phyloP scores from a whole-genome alignment of 2,888 invertebrate species.

The Drosophila putrida region DNA sequence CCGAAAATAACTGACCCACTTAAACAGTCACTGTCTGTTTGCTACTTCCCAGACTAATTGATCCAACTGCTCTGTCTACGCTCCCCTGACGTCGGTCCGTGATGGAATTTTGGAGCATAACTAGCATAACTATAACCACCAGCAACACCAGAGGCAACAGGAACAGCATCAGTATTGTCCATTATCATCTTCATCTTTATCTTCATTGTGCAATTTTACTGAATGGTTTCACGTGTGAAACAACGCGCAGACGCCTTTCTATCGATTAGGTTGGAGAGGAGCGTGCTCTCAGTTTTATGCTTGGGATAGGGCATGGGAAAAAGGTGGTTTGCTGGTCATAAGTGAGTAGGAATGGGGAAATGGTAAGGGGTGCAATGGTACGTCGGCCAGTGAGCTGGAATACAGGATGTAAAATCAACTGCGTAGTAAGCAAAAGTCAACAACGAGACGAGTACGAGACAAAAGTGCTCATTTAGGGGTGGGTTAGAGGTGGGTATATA shows the following conservation, averaged over 20 bases:
- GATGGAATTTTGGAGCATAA: background rate
- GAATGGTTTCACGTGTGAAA: conserved; percentile 64
- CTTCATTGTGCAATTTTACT: conserved; percentile 58
- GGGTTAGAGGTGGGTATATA: background rate
- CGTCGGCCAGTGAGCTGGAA: conserved; percentile 32
- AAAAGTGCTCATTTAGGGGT: conserved; percentile 33
- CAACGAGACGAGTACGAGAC: conserved; percentile 44
- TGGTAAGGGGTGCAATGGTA: background rate
- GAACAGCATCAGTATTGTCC: conserved; percentile 11
- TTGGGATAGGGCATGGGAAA: conserved; percentile 70
- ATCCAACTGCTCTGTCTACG: background rate
- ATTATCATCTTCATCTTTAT: conserved; percentile 22
- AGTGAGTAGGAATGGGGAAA: background rate
- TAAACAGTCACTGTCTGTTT: conserved; percentile 10
- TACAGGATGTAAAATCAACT: conserved; percentile 72
- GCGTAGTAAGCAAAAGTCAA: conserved; percentile 77
- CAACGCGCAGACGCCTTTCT: conserved; percentile 62
- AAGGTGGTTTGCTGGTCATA: conserved; percentile 11
- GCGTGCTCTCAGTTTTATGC: conserved; percentile 22
- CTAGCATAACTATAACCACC: background rate
- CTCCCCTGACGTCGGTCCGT: background rate
- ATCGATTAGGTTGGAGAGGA: conserved; percentile 57
- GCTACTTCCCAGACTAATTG: background rate
- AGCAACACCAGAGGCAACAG: conserved; percentile 1
- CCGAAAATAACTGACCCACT: conserved; percentile 60